Percentiles rank a stretch among this genome's conserved stretches.
These are phyloP conservation scores for Oryzias curvinotus DNA, from an alignment of 2,113 vertebrate species.

Conservation along the genomic window DNA sequence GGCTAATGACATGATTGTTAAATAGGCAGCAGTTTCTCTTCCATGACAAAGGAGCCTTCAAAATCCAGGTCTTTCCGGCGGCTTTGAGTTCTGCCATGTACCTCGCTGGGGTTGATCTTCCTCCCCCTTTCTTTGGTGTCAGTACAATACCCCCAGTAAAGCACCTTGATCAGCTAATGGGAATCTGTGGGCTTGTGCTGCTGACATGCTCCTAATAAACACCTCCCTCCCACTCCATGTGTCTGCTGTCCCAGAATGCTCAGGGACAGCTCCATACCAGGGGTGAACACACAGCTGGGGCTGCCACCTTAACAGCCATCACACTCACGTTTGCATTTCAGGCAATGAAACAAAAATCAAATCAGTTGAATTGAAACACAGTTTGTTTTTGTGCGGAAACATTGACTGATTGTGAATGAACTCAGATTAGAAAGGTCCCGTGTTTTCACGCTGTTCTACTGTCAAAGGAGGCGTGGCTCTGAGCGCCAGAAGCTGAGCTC, in stretches of 20 bases:
- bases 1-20: too few relatives aligned
- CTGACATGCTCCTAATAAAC: slow-evolving; percentile 48
- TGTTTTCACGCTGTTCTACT: not conserved
- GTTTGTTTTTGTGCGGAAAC: too few relatives aligned
- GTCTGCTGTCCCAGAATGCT: slow-evolving; percentile 46
- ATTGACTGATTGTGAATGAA: too few relatives aligned
- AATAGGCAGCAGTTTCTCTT: too few relatives aligned
- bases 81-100: not conserved
- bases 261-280: slow-evolving; percentile 49
- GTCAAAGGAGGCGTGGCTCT: not conserved
- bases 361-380: too few relatives aligned
- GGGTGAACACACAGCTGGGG: slow-evolving; percentile 22
- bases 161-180: slow-evolving; percentile 59
- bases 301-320: slow-evolving; percentile 7
- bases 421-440: too few relatives aligned
- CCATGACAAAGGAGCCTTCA: too few relatives aligned
- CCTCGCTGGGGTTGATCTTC: not conserved
- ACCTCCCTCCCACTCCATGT: slow-evolving; percentile 49
- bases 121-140: not conserved
- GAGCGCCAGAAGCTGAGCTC: not conserved
- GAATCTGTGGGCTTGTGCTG: slow-evolving; percentile 46
- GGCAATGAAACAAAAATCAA: slow-evolving; percentile 3
- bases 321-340: slow-evolving; percentile 23
- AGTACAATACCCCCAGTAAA: slow-evolving; percentile 9
- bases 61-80: not conserved